phyloP scores from a whole-genome alignment of 2,113 vertebrate genomes.

The Aythya baeri region DNA sequence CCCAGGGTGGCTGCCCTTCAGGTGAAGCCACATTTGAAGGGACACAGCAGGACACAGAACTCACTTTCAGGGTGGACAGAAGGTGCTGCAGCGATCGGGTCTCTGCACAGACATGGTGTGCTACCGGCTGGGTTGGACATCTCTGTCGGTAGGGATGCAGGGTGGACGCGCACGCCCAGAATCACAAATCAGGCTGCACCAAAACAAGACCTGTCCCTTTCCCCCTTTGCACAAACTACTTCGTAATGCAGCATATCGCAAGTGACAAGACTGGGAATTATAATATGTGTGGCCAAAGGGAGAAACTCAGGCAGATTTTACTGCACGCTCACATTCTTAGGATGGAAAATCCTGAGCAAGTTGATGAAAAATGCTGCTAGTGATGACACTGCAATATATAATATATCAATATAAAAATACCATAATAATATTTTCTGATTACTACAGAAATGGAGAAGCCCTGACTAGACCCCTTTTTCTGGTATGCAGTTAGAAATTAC shows the following conservation, averaged over 20 bases:
- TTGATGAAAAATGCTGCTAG: background rate
- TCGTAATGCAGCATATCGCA: background rate
- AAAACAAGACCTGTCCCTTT: background rate
- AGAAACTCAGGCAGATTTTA: background rate
- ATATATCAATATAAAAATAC: background rate
- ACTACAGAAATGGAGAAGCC: background rate
- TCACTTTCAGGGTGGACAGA: background rate
- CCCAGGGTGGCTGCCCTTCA: background rate
- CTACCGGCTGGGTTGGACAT: fast-evolving
- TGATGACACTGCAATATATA: background rate
- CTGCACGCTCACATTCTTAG: background rate
- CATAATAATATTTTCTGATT: background rate
- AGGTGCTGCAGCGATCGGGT: background rate
- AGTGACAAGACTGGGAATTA: background rate
- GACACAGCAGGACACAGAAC: background rate
- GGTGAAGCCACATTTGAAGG: background rate
- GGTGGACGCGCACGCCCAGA: fast-evolving
- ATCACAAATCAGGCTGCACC: background rate
- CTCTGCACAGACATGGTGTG: fast-evolving
- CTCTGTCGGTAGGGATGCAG: fast-evolving
- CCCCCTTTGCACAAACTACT: background rate
- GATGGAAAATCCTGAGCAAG: background rate
- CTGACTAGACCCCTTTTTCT: background rate
- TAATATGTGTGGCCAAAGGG: background rate
- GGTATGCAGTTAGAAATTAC: background rate